Evolutionary conservation across 2,888 invertebrate species (phyloP), one percentile per base, ranked within the genome.

Genomic region (Chymomyza amoena): DNA sequence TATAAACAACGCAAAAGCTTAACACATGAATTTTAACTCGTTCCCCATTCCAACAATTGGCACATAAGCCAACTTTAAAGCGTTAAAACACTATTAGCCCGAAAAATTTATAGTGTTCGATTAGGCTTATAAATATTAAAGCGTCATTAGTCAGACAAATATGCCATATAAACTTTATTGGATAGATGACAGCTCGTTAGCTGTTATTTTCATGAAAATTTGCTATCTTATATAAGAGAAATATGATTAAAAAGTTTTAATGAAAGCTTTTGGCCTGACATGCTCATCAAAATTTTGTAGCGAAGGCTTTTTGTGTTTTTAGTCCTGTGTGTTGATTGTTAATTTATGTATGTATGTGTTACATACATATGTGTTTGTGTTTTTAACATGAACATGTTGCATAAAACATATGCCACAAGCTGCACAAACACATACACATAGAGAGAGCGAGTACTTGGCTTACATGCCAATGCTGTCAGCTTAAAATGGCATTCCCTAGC

Each of bases 261-360:
- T 61, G 28, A 61, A 61, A 61, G 39, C 61, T 32, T 18, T 36
- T n/a, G 39, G 13, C 13, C 10, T 45, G 39, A 45, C 39, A 45
- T 13, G 39, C 39, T 45, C 39, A 45, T 45, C 39, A 45, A 45
- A 45, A 45, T 45, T 45, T 45, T 13, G 39, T 45, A 45, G 13
- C 39, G 2, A 13, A 45, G 39, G 39, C 39, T 45, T 45, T 45
- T 45, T n/a, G n/a, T 45, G 28, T 61, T n/a, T 39, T 61, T 18
- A n/a, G 61, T 9, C 56, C 36, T n/a, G n/a, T 50, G 66, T 60
- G 64, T 61, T 66, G 61, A 66, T 66, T 66, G 61, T 66, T 61
- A 66, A 66, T 66, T 66, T 66, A 66, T 66, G 60, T 52, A 51
- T 60, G 36, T 59, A 45, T 61, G 50, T 45, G 13, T 20, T n/a